Base-by-base conservation (phyloP, 2,113 vertebrate genomes). In the Lanius collurio region DNA sequence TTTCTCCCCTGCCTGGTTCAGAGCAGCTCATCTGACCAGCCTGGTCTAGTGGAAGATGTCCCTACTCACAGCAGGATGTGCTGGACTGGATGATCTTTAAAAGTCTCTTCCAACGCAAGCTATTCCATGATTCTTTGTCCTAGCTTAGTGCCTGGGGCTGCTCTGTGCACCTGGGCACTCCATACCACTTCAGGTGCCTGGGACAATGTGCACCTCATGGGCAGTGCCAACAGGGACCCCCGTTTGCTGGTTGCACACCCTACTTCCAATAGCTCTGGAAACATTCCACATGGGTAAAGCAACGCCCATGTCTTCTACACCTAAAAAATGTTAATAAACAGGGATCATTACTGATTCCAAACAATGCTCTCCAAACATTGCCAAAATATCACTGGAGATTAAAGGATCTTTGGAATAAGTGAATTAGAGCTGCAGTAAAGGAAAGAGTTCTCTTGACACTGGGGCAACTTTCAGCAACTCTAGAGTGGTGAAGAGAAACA, bases 211-310 rank as follows among this genome's bases (percentile, higher is more conserved):
- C 21, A 35, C 19, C 39, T 70, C 21, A 2, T 15, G 46, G 64
- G 27, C 41, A 74, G 16, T 47, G 50, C 42, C 63, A 55, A 3
- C 7, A 14, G 33, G 49, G 19, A 57, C 7, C 21, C 55, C 6
- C 0, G 0, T 35, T 67, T 55, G 24, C 39, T 30, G 18, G 10
- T 19, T n/a, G 30, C 28, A 21, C 1, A 0, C 30, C 28, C 59
- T 63, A 2, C 30, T 77, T 85, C 31, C 49, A 69, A 3, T 15
- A 71, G 47, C 37, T 49, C 65, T 86, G 76, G 65, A 50, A 84
- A 56, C 12, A 42, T 26, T 70, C 46, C 27, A 5, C 23, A 2
- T 23, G 7, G 19, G 42, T 59, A 52, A 78, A 75, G 17, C 18
- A 68, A 27, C 15, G 55, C 14, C 16, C 42, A 55, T 2, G 4